Evolutionary conservation across 2,113 vertebrate species (phyloP), one percentile per base, ranked within the genome.

Genomic region (Seriola quinqueradiata): DNA sequence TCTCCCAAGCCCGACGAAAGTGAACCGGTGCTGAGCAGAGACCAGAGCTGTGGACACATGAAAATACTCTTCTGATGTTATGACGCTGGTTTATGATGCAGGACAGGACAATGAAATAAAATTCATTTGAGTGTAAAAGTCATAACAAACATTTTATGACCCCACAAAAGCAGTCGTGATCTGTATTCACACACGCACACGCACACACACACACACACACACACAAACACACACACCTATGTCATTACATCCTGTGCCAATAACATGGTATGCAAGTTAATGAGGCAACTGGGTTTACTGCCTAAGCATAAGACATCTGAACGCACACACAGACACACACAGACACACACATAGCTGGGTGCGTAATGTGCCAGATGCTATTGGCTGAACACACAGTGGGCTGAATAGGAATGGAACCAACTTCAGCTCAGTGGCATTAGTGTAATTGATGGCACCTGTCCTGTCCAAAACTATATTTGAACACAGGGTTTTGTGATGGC

Each of bases 351-450:
- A 90, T 86, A 91, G 80, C 82, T 87, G 85, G 82, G 65, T 72
- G 77, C 48, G 75, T 82, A 72, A 84, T 89, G 81, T 79, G 81
- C 85, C 90, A 91, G 87, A 84, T 91, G 90, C 75, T 38, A 70
- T 57, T 82, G 85, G 85, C 81, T 82, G 79, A 75, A 75, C 74
- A 79, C 82, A 83, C 82, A 81, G 74, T 76, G 76, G 77, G 74
- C 79, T 70, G 69, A 83, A 67, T 44, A 77, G 83, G 60, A 87
- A 60, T n/a, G 69, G 78, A 88, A 84, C 78, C 78, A 71, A 80
- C 40, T 86, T 75, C 58, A 77, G 75, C 87, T 75, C 85, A 75
- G 75, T 58, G 70, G 80, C 75, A 82, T 88, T 73, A 82, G 61
- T 77, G 75, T 87, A 91, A 91, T 86, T 84, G 86, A 89, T 89